Conservation (phyloP, 2,797 vertebrate species). For the Synanceia verrucosa region DNA sequence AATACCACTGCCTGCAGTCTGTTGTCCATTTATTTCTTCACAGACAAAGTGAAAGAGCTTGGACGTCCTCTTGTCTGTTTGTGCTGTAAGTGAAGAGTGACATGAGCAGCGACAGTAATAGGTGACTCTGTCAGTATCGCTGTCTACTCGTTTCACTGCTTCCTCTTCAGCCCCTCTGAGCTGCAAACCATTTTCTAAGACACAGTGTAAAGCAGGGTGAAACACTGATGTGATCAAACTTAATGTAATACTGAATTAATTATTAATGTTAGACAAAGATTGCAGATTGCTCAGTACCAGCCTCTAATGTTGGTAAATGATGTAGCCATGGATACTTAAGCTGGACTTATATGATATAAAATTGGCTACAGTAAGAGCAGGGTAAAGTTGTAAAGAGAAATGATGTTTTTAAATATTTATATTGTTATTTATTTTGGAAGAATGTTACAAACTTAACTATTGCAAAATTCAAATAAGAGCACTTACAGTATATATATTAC, state of each 20-base stretch:
- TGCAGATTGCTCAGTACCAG: not conserved
- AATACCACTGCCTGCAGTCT: not conserved
- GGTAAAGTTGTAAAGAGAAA: not conserved
- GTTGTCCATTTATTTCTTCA: not conserved
- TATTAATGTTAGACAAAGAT: not conserved
- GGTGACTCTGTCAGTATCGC: slow-evolving; percentile 21
- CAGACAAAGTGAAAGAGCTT: not conserved
- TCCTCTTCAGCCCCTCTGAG: slow-evolving; percentile 18
- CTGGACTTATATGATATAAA: not conserved
- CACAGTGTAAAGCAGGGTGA: slow-evolving; percentile 1
- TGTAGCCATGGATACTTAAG: not conserved
- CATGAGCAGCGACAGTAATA: not conserved
- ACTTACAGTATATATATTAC: not conserved
- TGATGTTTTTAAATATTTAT: not conserved
- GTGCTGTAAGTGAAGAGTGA: slow-evolving; percentile 5
- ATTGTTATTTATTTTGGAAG: too few relatives aligned
- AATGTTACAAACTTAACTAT: not conserved
- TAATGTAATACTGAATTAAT: not conserved
- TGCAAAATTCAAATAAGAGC: not conserved
- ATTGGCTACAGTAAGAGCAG: not conserved
- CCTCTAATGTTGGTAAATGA: not conserved
- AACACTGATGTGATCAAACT: slow-evolving; percentile 19
- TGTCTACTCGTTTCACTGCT: slow-evolving; percentile 11
- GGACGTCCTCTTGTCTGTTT: not conserved
- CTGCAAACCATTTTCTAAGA: slow-evolving; percentile 13